Evolutionary conservation across 2,797 vertebrate species (phyloP).

Genomic region (Halcyon badia): DNA sequence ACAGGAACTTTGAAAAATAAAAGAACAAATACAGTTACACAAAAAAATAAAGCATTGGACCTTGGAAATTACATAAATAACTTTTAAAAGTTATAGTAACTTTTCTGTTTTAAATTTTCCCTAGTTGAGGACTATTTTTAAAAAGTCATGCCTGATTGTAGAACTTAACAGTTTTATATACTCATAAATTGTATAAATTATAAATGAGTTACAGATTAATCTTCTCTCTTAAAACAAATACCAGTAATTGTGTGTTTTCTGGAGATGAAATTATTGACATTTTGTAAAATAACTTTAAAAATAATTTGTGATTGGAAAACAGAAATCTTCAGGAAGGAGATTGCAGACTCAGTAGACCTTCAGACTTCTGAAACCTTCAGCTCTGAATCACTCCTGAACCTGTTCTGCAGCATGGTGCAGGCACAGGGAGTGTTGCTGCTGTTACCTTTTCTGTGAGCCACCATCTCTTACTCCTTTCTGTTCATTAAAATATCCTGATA

Average conservation of each 20-base stretch:
- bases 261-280: background rate
- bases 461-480: background rate
- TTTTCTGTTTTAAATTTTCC: background rate
- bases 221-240: background rate
- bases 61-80: background rate
- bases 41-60: background rate
- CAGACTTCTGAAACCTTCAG: background rate
- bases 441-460: background rate
- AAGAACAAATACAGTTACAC: background rate
- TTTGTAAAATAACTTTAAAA: background rate
- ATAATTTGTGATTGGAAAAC: background rate
- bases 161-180: background rate
- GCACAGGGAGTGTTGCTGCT: background rate
- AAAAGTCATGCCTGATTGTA: background rate
- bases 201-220: background rate
- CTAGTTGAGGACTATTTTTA: background rate
- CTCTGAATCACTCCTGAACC: conserved; percentile 2
- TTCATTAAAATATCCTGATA: background rate
- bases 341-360: background rate
- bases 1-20: background rate
- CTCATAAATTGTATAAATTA: background rate
- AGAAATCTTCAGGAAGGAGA: background rate
- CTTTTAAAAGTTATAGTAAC: background rate
- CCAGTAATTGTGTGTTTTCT: background rate
- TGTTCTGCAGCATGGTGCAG: background rate